phyloP scores from a whole-genome alignment of 2,888 invertebrate genomes.

The Machimus rusticus region DNA sequence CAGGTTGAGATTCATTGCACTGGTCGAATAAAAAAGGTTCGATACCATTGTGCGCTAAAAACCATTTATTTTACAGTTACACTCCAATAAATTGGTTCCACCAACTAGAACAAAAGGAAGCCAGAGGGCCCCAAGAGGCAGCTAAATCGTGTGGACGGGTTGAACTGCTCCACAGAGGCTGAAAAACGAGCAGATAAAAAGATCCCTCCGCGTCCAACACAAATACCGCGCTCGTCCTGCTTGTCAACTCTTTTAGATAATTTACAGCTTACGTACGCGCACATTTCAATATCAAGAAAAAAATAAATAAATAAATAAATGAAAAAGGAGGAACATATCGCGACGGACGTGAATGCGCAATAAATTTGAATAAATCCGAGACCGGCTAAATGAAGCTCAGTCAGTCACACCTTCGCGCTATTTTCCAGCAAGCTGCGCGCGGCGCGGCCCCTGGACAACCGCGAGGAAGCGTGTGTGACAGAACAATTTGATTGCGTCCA shows the following conservation, averaged over 20 bases:
- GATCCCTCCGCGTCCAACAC: background rate
- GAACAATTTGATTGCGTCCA: background rate
- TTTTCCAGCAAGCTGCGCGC: background rate
- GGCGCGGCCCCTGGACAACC: background rate
- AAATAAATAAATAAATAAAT: no score
- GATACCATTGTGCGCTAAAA: background rate
- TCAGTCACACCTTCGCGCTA: background rate
- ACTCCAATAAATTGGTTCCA: background rate
- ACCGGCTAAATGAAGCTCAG: background rate
- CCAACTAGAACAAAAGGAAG: background rate
- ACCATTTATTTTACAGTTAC: background rate
- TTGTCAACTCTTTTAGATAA: background rate
- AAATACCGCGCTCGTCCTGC: background rate
- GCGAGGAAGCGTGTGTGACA: background rate
- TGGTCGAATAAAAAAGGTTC: background rate
- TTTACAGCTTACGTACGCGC: background rate
- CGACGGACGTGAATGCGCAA: background rate
- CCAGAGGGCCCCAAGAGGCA: background rate
- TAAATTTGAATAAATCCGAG: background rate
- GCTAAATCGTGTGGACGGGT: background rate
- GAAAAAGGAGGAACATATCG: background rate
- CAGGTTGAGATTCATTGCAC: background rate
- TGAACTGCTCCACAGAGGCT: background rate
- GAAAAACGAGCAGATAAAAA: background rate
- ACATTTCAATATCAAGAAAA: background rate